Percentiles rank a stretch among this genome's conserved stretches.
Conservation (phyloP, 2,113 vertebrate genomes). For the Oceanodroma tethys region DNA sequence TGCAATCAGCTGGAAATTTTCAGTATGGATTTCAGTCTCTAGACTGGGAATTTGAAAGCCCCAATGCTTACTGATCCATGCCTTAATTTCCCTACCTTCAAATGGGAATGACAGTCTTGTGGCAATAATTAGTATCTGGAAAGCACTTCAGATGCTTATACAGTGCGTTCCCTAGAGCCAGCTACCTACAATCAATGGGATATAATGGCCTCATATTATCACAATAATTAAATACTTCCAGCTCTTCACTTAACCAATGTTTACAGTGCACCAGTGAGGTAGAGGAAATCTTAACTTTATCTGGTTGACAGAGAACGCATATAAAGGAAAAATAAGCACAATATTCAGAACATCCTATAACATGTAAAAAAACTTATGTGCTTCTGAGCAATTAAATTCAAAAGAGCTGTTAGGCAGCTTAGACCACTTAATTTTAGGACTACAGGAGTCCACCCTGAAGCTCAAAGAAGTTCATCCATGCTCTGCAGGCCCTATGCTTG, state of each 20-base stretch:
- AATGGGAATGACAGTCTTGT: background rate
- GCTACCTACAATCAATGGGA: conserved; percentile 55
- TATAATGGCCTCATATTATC: conserved; percentile 45
- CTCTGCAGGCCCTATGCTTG: background rate
- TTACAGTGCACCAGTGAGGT: background rate
- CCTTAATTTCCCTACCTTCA: background rate
- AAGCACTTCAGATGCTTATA: conserved; percentile 12
- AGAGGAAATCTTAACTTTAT: background rate
- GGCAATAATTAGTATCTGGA: conserved; percentile 23
- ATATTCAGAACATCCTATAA: background rate
- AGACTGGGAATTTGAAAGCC: background rate
- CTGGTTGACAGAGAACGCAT: background rate
- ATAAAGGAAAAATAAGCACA: background rate
- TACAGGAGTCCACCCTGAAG: background rate
- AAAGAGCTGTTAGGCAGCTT: background rate
- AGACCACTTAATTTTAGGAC: background rate
- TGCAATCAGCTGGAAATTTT: background rate
- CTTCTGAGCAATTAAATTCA: background rate
- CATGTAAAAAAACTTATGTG: background rate
- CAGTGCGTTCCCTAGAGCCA: conserved; percentile 13
- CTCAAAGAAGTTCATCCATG: background rate
- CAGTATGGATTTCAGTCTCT: background rate
- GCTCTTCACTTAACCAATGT: background rate
- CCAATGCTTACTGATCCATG: background rate
- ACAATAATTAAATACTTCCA: conserved; percentile 62